Evolutionary conservation across 1,140 invertebrate species (phyloP).

Genomic region (Ips typographus): DNA sequence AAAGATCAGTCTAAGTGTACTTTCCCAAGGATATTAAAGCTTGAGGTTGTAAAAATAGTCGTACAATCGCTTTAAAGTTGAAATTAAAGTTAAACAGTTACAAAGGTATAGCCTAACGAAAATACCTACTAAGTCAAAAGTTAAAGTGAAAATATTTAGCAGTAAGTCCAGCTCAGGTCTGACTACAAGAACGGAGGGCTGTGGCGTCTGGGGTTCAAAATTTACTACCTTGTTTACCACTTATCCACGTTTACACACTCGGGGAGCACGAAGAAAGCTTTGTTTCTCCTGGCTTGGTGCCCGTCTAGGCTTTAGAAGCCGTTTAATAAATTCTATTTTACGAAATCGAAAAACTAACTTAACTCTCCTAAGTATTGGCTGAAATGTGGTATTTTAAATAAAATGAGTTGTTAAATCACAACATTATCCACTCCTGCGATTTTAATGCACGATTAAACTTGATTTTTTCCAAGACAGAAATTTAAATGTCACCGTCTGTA

Average conservation of each 20-base stretch:
- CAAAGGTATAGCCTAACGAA: background rate
- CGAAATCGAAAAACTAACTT: too few relatives aligned
- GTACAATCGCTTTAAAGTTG: too few relatives aligned
- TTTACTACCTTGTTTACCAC: constrained; percentile 55
- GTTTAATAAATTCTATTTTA: too few relatives aligned
- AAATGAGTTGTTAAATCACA: too few relatives aligned
- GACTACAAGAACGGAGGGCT: constrained; percentile 24
- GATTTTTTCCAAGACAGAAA: background rate
- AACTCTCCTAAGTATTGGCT: too few relatives aligned
- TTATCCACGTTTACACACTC: constrained; percentile 54
- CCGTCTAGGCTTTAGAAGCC: constrained; percentile 31
- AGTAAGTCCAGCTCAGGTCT: constrained; percentile 1
- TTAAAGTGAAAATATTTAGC: background rate
- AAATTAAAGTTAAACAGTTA: background rate
- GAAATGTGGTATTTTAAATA: too few relatives aligned
- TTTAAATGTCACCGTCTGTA: background rate
- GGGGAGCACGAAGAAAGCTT: constrained; percentile 44
- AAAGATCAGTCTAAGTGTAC: too few relatives aligned
- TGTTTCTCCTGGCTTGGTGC: constrained; percentile 49
- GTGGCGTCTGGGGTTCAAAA: constrained; percentile 47
- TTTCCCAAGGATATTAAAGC: too few relatives aligned
- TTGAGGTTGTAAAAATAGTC: too few relatives aligned
- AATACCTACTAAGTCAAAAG: background rate
- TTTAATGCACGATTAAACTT: too few relatives aligned
- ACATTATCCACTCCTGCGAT: too few relatives aligned